Evolutionary conservation across 2,797 vertebrate species (phyloP).

Genomic region (Hippocampus kuda): DNA sequence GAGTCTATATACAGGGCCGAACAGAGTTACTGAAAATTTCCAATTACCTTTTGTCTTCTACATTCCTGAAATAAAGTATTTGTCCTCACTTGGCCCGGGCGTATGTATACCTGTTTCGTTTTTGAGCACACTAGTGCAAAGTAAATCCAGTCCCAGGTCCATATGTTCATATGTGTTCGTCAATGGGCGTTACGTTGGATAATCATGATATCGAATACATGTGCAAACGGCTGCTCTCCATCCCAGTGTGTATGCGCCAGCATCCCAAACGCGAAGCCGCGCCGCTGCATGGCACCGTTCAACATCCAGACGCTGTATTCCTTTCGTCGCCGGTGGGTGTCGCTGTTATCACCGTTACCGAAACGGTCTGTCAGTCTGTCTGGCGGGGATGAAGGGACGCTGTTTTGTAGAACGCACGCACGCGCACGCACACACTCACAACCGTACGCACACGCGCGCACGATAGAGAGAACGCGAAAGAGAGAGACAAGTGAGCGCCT

Average conservation of each 20-base stretch:
- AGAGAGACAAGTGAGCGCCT: conserved; percentile 42
- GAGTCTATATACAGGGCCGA: background rate
- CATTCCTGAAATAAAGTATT: background rate
- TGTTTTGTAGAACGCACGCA: conserved; percentile 30
- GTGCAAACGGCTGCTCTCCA: too few relatives aligned
- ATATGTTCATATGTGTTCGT: too few relatives aligned
- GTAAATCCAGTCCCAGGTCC: too few relatives aligned
- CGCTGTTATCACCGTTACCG: conserved; percentile 53
- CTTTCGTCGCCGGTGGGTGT: conserved; percentile 50
- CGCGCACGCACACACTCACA: background rate
- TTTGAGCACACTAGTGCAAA: too few relatives aligned
- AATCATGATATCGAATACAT: too few relatives aligned
- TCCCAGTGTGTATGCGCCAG: background rate
- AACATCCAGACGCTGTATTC: background rate
- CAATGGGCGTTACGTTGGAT: too few relatives aligned
- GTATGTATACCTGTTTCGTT: background rate
- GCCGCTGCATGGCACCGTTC: conserved; percentile 7
- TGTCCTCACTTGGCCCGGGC: background rate
- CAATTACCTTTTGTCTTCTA: background rate
- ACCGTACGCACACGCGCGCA: background rate
- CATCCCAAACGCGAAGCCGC: conserved; percentile 14
- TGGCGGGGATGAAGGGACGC: conserved; percentile 37
- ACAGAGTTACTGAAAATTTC: background rate
- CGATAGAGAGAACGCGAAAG: conserved; percentile 41
- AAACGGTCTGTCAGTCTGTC: conserved; percentile 48